Base-by-base conservation (phyloP, 2,888 invertebrate genomes). In the Leptarthrus brevirostris region DNA sequence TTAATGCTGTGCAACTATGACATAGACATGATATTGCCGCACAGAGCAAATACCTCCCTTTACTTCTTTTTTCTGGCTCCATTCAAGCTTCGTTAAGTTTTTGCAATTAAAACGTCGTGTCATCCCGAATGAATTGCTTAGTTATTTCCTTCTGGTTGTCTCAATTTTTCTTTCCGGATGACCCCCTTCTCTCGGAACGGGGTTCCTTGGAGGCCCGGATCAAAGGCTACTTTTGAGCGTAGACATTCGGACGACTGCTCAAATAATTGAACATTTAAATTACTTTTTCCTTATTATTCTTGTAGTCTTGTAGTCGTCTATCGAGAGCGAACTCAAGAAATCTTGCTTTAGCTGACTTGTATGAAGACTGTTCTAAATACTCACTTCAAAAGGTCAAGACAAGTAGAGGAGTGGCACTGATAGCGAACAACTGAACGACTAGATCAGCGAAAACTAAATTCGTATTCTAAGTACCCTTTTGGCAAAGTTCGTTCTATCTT, bases 61-160 rank as follows among this genome's bases (percentile, higher is more conserved):
- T n/a, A n/a, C n/a, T n/a, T n/a, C n/a, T n/a, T n/a, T n/a, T n/a
- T n/a, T n/a, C n/a, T 30, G 30, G 18, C 8, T 26, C 24, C 61
- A 73, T 73, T 70, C 73, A 75, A 73, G 75, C 73, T 61, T 75
- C 75, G 73, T 75, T 75, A 75, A 75, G 53, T 73, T 75, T 75
- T 49, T 26, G 70, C 73, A 75, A 75, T 75, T 75, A 75, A 75
- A 73, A 75, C 40, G 75, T 75, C 75, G 70, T 64, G 64, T 40
- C 73, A 52, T 40, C 53, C 52, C 34, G 52, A 20, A 69, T 8
- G 34, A 69, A 69, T 69, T 69, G 52, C 52, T 49, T 24, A 52
- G 69, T 24, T 36, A 20, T 24, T 30, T 52, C 26, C 2, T 22
- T 14, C 14, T 16, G 12, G 14, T 69, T 52, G 69, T 6, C 18